Percentiles rank a stretch among this genome's conserved stretches.
These are phyloP conservation scores for Periophthalmus modestus DNA, from an alignment of 2,113 vertebrate genomes.

Conservation along the genomic window DNA sequence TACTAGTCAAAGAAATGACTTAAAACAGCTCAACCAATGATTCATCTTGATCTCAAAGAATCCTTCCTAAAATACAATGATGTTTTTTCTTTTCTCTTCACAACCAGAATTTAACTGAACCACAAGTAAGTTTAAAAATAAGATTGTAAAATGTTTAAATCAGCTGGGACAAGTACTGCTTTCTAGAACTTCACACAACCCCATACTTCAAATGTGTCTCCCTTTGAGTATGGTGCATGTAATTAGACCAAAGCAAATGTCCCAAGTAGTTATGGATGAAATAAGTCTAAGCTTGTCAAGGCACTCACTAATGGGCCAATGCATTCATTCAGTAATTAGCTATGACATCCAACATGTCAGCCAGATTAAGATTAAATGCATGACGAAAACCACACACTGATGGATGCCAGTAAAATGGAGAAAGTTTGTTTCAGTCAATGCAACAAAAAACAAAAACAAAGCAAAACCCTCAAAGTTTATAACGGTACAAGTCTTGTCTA, in stretches of 20 bases:
- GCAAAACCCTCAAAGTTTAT: background rate
- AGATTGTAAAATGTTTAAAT: background rate
- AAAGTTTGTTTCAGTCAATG: slow-evolving; percentile 34
- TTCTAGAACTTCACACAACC: background rate
- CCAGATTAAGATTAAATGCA: slow-evolving; percentile 67
- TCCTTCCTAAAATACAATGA: background rate
- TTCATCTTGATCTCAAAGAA: too few species aligned
- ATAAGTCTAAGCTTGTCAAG: slow-evolving; percentile 52
- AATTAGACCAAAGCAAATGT: slow-evolving; percentile 47
- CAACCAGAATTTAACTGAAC: background rate
- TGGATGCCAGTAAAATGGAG: slow-evolving; percentile 43
- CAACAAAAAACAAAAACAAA: background rate
- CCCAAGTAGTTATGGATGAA: slow-evolving; percentile 53
- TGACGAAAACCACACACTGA: slow-evolving; percentile 57
- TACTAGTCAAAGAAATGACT: too few species aligned
- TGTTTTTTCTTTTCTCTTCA: background rate
- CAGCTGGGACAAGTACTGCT: background rate
- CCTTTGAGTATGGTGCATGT: background rate
- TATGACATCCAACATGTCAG: slow-evolving; percentile 65
- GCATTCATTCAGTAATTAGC: slow-evolving; percentile 68
- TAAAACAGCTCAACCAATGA: too few species aligned
- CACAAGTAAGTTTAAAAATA: background rate
- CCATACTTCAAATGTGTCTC: slow-evolving; percentile 2
- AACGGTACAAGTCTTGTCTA: background rate
- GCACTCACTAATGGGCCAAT: slow-evolving; percentile 53